Conservation (phyloP, 2,113 vertebrate genomes). For the Phrynosoma blainvillii region DNA sequence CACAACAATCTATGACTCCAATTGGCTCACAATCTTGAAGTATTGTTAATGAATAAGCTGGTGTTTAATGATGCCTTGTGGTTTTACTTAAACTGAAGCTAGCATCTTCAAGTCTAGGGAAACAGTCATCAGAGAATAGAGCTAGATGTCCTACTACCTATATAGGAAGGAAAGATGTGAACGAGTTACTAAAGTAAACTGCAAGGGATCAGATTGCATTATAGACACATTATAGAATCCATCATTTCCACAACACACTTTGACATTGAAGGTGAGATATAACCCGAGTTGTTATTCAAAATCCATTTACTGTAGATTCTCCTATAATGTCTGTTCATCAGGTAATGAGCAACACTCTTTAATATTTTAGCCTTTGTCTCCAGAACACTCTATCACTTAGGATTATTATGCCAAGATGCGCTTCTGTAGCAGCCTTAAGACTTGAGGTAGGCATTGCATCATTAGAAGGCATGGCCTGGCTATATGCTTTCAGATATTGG, state of each 20-base stretch:
- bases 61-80: too few species aligned
- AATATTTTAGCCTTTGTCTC: constrained; percentile 22
- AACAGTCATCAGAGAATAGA: neutral
- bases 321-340: constrained; percentile 21
- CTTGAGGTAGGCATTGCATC: too few species aligned
- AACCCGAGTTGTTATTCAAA: constrained; percentile 11
- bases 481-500: too few species aligned
- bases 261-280: constrained; percentile 19
- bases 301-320: neutral
- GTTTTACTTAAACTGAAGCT: too few species aligned
- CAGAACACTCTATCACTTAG: constrained; percentile 5
- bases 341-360: constrained; percentile 24
- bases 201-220: neutral
- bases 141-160: neutral
- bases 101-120: too few species aligned
- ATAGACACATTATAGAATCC: neutral
- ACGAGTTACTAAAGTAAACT: neutral
- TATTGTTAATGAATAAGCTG: too few species aligned
- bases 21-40: too few species aligned
- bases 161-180: too few species aligned
- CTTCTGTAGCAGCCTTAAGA: too few species aligned
- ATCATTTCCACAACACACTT: neutral
- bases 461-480: too few species aligned
- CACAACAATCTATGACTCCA: neutral
- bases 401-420: neutral